phyloP scores from a whole-genome alignment of 2,888 invertebrate species.

The Panorpa germanica region DNA sequence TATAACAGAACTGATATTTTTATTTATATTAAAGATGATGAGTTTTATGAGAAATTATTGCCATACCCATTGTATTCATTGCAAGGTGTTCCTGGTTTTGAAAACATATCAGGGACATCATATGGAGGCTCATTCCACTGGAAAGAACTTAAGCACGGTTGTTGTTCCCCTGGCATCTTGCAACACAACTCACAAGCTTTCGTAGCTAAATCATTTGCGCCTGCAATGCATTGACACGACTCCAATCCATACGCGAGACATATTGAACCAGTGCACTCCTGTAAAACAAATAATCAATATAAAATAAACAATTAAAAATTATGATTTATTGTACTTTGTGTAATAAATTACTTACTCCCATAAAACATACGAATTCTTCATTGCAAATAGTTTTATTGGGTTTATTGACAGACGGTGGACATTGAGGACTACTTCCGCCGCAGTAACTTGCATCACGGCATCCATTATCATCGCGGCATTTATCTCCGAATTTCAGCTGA shows the following conservation, averaged over 20 bases:
- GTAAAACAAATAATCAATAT: conserved; percentile 15
- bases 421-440: conserved; percentile 72
- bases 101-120: conserved; percentile 84
- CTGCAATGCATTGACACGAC: conserved; percentile 83
- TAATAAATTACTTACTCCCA: conserved; percentile 72
- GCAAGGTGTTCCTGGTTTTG: conserved; percentile 86
- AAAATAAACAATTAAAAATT: conserved; percentile 5
- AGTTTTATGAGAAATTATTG: too few species aligned
- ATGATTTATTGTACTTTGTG: background rate
- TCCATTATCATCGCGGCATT: conserved; percentile 85
- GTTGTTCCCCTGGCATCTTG: conserved; percentile 63
- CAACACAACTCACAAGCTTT: conserved; percentile 90
- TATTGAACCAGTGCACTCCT: conserved; percentile 96
- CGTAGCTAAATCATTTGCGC: conserved; percentile 57
- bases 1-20: too few species aligned
- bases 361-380: conserved; percentile 90
- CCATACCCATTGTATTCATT: conserved; percentile 73
- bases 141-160: conserved; percentile 73
- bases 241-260: conserved; percentile 91
- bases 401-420: conserved; percentile 83
- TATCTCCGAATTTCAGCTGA: conserved; percentile 64
- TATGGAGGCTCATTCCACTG: conserved; percentile 77
- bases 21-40: too few species aligned
- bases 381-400: conserved; percentile 92
- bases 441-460: conserved; percentile 87